Evolutionary conservation across 1,140 invertebrate genomes (phyloP), one percentile per base, ranked within the genome.

Genomic region (Ooceraea biroi): DNA sequence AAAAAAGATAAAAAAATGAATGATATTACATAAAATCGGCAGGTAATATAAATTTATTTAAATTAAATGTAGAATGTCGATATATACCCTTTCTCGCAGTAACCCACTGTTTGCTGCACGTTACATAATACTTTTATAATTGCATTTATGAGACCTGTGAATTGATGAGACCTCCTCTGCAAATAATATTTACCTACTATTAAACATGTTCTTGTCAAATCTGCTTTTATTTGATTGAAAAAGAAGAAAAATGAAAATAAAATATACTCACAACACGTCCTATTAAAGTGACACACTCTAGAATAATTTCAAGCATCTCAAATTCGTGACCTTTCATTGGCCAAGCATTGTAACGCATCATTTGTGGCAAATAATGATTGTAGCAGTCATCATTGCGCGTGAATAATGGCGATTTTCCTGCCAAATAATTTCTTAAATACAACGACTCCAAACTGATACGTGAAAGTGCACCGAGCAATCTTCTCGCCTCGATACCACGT

Each of bases 131-230:
- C 76, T 71, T 89, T 85, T 44, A 87, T 44, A 74, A 94, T 90
- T 8, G 93, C 91, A 76, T 88, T 93, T 57, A 94, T 86, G 52
- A 94, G 87, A n/a, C 93, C 93, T 72, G 91, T 92, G 80, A 94
- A 94, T 68, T 94, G 94, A 90, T 94, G 91, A 10, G 93, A 88
- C 85, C 93, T 92, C 88, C 94, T 94, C 92, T 94, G 68, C 46
- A 91, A 92, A 61, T 11, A 50, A 84, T 50, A 78, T 14, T 52
- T 30, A 68, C 14, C 7, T 69, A 82, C 55, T 63, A 27, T 76
- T 72, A 30, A 12, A 76, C 50, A 61, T 12, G 19, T 63, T n/a
- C n/a, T n/a, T 72, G 4, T 52, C n/a, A 55, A 55, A 36, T 36
- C 36, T 36, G 7, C 7, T 36, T 36, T 36, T 22, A 22, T 8